Conservation (phyloP, 1,140 invertebrate species). For the Drosophila mayri region DNA sequence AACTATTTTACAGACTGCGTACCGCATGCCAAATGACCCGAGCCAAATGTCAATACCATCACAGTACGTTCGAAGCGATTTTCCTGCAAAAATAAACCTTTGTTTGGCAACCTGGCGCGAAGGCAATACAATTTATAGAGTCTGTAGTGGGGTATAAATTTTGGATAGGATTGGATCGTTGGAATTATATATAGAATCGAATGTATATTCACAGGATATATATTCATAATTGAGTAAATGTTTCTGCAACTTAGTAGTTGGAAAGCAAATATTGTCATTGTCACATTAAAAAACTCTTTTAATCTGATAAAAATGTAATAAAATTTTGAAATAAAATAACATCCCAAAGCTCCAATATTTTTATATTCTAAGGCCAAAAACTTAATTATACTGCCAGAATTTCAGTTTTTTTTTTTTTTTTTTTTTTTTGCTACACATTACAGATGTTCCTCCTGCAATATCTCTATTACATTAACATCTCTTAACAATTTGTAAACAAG, state of each 20-base stretch:
- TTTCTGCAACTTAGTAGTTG: not conserved
- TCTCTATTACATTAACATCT: conserved; percentile 3
- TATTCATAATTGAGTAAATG: too few species aligned
- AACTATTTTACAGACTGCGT: conserved; percentile 75
- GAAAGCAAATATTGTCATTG: not conserved
- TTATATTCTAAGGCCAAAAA: too few species aligned
- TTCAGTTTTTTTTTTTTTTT: too few species aligned
- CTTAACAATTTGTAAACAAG: conserved; percentile 8
- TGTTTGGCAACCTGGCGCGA: not conserved
- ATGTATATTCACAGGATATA: too few species aligned
- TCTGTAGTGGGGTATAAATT: not conserved
- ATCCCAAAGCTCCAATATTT: too few species aligned
- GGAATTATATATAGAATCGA: not conserved
- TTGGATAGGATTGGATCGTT: too few species aligned
- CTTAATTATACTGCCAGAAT: too few species aligned
- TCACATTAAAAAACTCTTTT: too few species aligned
- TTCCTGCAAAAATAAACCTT: not conserved
- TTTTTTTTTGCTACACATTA: too few species aligned
- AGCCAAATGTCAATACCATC: conserved; percentile 80
- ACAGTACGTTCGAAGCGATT: conserved; percentile 23
- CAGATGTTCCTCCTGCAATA: not conserved
- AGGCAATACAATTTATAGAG: not conserved
- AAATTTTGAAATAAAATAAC: too few species aligned
- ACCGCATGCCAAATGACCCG: conserved; percentile 68
- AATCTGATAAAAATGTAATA: too few species aligned